Percentiles rank a stretch among this genome's conserved stretches.
Evolutionary conservation across 1,140 invertebrate genomes (phyloP).

Genomic region (Prorops nasuta): DNA sequence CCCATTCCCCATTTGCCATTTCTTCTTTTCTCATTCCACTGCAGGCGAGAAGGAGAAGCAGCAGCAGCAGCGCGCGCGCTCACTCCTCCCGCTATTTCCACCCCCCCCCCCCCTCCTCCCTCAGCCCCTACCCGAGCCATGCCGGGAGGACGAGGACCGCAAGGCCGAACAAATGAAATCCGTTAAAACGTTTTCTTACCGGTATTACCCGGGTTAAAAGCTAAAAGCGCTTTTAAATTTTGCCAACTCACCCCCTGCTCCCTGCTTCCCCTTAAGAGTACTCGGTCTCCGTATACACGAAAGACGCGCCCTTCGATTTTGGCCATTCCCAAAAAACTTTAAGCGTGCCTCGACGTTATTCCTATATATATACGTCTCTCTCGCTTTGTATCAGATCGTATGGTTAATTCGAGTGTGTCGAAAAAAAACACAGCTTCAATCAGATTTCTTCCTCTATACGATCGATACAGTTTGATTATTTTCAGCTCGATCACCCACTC

Average conservation of each 20-base stretch:
- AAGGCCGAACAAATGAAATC: slow-evolving; percentile 44
- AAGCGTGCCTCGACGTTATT: no score
- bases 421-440: no score
- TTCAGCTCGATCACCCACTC: no score
- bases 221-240: slow-evolving; percentile 51
- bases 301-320: no score
- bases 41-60: not conserved
- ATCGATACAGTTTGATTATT: no score
- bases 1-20: slow-evolving; percentile 1
- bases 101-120: slow-evolving; percentile 8
- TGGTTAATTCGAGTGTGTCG: no score
- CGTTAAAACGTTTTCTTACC: slow-evolving; percentile 49
- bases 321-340: no score
- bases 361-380: no score
- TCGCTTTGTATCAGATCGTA: no score
- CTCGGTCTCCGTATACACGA: no score
- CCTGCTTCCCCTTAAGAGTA: not conserved
- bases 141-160: slow-evolving; percentile 14
- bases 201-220: slow-evolving; percentile 47
- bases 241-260: slow-evolving; percentile 23
- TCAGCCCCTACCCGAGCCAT: slow-evolving; percentile 15
- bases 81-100: slow-evolving; percentile 3
- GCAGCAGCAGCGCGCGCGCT: no score
- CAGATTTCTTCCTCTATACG: no score
- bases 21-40: not conserved